phyloP scores from a whole-genome alignment of 2,113 vertebrate species.

The Otolemur garnettii region DNA sequence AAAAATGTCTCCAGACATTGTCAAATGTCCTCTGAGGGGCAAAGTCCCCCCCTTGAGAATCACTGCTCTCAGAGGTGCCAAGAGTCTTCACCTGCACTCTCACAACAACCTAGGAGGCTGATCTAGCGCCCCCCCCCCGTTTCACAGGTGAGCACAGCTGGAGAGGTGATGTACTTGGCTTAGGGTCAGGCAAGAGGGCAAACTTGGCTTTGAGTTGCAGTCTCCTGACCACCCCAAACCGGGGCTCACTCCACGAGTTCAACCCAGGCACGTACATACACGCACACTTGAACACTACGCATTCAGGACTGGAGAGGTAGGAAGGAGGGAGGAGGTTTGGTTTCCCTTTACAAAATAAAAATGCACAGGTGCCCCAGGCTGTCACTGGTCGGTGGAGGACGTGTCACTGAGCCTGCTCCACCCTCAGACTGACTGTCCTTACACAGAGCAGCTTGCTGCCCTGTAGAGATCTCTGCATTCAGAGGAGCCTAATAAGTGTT shows the following conservation, averaged over 20 bases:
- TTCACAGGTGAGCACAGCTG: background rate
- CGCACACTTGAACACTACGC: rapidly evolving
- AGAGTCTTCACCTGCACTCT: background rate
- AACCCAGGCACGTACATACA: rapidly evolving
- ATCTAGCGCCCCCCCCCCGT: rapidly evolving
- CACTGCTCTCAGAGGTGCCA: rapidly evolving
- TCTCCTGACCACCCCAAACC: background rate
- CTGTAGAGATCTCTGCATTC: background rate
- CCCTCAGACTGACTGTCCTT: background rate
- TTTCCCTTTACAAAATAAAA: background rate
- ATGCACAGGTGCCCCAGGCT: background rate
- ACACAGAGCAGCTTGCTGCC: background rate
- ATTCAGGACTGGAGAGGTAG: rapidly evolving
- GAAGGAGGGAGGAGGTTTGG: rapidly evolving
- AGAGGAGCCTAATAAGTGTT: background rate
- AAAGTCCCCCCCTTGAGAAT: background rate
- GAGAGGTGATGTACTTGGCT: background rate
- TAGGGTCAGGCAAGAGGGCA: background rate
- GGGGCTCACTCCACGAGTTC: background rate
- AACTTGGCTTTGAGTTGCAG: too few relatives aligned
- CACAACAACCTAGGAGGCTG: background rate
- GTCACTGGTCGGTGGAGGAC: rapidly evolving
- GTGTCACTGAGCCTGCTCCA: background rate
- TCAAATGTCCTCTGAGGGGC: too few relatives aligned
- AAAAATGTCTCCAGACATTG: background rate